phyloP scores from a whole-genome alignment of 2,888 invertebrate species.

The Caenorhabditis sp. region DNA sequence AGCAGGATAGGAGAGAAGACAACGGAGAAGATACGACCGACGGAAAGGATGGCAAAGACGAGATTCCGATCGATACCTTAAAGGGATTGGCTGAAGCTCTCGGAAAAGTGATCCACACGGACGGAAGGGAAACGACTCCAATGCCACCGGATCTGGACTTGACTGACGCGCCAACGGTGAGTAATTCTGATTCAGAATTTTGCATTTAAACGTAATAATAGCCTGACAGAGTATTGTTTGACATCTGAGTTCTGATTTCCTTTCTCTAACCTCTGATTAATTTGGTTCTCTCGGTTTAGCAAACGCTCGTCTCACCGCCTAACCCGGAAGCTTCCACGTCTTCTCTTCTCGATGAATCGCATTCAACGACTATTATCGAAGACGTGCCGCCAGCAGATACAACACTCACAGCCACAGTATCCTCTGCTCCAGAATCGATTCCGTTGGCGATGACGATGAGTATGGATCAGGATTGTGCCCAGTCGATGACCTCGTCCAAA shows the following conservation, averaged over 20 bases:
- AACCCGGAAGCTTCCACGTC: conserved; percentile 32
- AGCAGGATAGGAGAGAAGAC: conserved; percentile 47
- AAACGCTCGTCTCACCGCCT: conserved; percentile 52
- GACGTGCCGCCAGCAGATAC: conserved; percentile 16
- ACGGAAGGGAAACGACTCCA: conserved; percentile 67
- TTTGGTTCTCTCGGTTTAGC: conserved; percentile 28
- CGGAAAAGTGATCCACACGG: conserved; percentile 72
- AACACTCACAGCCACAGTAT: conserved; percentile 8
- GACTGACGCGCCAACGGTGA: conserved; percentile 39
- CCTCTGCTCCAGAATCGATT: conserved; percentile 5
- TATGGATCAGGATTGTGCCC: conserved; percentile 43
- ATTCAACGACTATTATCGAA: conserved; percentile 19
- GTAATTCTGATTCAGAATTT: not conserved
- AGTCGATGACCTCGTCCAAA: conserved; percentile 54
- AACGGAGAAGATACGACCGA: conserved; percentile 29
- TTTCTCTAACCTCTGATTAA: conserved; percentile 32
- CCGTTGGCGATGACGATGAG: conserved; percentile 31
- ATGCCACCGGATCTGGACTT: conserved; percentile 56
- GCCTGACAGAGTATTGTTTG: conserved; percentile 2
- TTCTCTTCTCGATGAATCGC: conserved; percentile 1
- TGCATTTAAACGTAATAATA: not conserved
- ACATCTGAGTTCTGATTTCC: not conserved
- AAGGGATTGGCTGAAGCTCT: conserved; percentile 73
- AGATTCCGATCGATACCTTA: conserved; percentile 73
- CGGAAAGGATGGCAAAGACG: conserved; percentile 34